phyloP scores from a whole-genome alignment of 2,888 invertebrate species.

The Aradus depressus region DNA sequence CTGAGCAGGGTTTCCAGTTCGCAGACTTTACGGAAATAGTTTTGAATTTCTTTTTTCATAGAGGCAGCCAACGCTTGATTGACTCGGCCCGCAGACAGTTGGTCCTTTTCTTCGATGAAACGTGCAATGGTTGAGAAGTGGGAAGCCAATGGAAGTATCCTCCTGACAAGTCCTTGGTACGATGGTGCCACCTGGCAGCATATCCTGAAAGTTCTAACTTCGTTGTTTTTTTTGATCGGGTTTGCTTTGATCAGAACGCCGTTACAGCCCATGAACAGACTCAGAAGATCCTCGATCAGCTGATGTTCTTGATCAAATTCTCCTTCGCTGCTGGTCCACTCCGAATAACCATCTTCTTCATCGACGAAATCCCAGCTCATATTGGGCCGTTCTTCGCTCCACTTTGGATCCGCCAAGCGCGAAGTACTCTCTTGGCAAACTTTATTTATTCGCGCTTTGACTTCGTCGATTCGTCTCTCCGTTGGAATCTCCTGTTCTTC shows the following conservation, averaged over 20 bases:
- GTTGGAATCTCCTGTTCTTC: too few relatives aligned
- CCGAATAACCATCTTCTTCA: not conserved
- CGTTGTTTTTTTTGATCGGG: conserved; percentile 41
- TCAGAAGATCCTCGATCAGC: conserved; percentile 71
- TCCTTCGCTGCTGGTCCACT: not conserved
- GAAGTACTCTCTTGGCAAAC: too few relatives aligned
- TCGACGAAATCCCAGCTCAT: conserved; percentile 8
- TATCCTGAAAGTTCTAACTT: conserved; percentile 52
- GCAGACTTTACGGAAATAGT: conserved; percentile 47
- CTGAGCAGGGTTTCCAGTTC: conserved; percentile 5
- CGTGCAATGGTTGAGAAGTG: conserved; percentile 76
- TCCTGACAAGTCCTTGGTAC: conserved; percentile 60
- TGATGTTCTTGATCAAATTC: not conserved
- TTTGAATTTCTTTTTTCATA: conserved; percentile 65
- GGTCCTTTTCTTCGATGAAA: conserved; percentile 69
- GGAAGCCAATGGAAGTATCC: conserved; percentile 76
- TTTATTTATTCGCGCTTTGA: too few relatives aligned
- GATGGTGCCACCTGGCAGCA: conserved; percentile 58
- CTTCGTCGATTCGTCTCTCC: too few relatives aligned
- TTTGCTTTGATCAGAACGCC: conserved; percentile 56
- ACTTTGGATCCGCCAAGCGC: too few relatives aligned
- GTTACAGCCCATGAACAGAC: conserved; percentile 61
- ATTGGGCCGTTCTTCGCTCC: too few relatives aligned
- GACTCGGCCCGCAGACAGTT: conserved; percentile 77
- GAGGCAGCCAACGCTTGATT: conserved; percentile 82